Evolutionary conservation across 2,113 vertebrate genomes (phyloP).

Genomic region (Lepus timidus): DNA sequence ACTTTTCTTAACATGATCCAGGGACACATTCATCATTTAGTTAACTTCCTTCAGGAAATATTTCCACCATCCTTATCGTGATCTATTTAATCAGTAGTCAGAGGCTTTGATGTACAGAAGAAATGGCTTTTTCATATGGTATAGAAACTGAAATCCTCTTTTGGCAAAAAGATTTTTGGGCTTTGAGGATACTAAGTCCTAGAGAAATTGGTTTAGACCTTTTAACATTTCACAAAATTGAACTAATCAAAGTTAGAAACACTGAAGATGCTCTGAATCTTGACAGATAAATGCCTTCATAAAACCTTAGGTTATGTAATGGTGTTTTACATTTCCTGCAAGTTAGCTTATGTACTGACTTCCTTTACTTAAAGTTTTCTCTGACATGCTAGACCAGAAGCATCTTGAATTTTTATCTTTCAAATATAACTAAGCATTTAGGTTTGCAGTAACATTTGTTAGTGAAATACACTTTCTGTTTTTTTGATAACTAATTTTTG

Average conservation of each 20-base stretch:
- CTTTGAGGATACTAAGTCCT: not conserved
- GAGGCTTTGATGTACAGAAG: not conserved
- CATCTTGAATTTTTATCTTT: not conserved
- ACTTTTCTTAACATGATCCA: not conserved
- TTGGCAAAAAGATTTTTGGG: not conserved
- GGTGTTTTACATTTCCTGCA: not conserved
- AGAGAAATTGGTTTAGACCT: not conserved
- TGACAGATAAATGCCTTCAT: not conserved
- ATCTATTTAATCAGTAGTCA: not conserved
- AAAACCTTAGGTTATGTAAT: not conserved
- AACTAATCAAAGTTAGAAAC: not conserved
- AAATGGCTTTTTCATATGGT: not conserved
- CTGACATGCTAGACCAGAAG: not conserved
- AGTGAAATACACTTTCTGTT: not conserved
- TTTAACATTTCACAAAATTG: not conserved
- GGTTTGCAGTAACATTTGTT: not conserved
- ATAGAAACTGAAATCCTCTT: not conserved
- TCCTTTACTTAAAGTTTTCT: not conserved
- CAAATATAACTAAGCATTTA: not conserved
- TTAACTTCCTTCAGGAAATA: not conserved
- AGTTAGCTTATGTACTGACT: not conserved
- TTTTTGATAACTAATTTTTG: not conserved
- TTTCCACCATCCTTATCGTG: not conserved
- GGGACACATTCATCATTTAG: not conserved
- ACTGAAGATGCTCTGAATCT: not conserved